Evolutionary conservation across 1,140 invertebrate genomes (phyloP), one percentile per base, ranked within the genome.

Genomic region (Tetraneura akinire): DNA sequence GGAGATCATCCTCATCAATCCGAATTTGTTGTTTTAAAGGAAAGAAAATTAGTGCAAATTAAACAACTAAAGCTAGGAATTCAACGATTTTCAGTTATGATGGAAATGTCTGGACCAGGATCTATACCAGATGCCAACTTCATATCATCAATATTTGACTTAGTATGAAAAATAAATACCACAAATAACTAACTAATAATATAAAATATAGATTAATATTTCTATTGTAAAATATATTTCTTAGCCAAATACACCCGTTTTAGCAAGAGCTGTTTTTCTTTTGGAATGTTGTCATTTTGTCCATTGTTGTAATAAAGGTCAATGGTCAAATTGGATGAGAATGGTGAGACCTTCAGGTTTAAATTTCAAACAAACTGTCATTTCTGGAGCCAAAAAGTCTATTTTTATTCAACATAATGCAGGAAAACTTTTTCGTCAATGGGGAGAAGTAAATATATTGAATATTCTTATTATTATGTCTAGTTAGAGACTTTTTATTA

Each of bases 241-340:
- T 53, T 86, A 98, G 95, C 96, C 94, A 1, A 90, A 97, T 86
- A 95, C 97, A 29, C 96, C 97, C 5, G 92, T 99, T 1, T 91
- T 98, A 0, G 90, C 95, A 0, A 87, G 96, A 84, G 97, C 98
- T 18, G 91, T 94, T 1, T 89, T 99, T 49, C 85, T 98, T 42
- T 86, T 99, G 49, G 98, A 99, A 86, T 98, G 97, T 86, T 92
- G 96, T 6, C 92, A 98, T 86, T 94, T 98, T 84, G 96, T 99
- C 0, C 96, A 99, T 85, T 91, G 93, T 80, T 99, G 98, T 85
- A 99, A 99, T 85, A 94, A 95, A 86, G 96, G 97, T 1, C 94
- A 97, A 82, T 99, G 98, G 97, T 97, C 98, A 16, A 88, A 90
- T 4, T 98, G 96, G 96, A 96, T 98, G 92, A 95, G 95, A 86